phyloP scores from a whole-genome alignment of 2,797 vertebrate species.

The Chrysocyon brachyurus region DNA sequence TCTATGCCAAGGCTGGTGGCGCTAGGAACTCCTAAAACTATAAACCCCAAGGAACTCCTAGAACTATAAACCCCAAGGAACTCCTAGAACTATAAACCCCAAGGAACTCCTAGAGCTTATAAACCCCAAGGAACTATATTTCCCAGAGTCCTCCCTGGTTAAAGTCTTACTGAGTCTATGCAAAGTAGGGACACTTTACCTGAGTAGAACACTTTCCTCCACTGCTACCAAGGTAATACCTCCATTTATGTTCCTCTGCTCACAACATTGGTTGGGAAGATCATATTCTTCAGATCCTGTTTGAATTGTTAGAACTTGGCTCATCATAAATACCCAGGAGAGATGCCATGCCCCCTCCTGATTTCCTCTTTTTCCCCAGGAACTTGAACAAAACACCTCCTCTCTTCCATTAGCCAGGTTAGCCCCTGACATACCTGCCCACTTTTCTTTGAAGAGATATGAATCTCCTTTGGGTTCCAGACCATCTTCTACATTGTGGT shows the following conservation, averaged over 20 bases:
- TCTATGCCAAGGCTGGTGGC: background rate
- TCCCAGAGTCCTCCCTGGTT: background rate
- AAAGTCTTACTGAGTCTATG: background rate
- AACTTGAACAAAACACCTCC: background rate
- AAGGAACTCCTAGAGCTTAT: background rate
- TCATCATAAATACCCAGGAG: constrained; percentile 28
- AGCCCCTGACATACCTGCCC: background rate
- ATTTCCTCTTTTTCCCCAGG: background rate
- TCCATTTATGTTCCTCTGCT: background rate
- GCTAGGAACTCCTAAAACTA: background rate
- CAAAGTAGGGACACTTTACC: background rate
- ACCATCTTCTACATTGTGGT: background rate
- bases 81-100: background rate
- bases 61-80: background rate
- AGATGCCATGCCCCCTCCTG: background rate
- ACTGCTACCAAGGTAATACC: background rate
- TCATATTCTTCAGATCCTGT: background rate
- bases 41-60: background rate
- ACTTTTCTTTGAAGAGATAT: background rate
- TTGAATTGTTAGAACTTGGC: background rate
- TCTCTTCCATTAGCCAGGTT: background rate
- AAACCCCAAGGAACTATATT: background rate
- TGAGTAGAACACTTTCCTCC: background rate
- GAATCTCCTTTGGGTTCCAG: background rate
- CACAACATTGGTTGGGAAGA: background rate